Evolutionary conservation across 2,888 invertebrate genomes (phyloP).

Genomic region (Cosmopolites sordidus): DNA sequence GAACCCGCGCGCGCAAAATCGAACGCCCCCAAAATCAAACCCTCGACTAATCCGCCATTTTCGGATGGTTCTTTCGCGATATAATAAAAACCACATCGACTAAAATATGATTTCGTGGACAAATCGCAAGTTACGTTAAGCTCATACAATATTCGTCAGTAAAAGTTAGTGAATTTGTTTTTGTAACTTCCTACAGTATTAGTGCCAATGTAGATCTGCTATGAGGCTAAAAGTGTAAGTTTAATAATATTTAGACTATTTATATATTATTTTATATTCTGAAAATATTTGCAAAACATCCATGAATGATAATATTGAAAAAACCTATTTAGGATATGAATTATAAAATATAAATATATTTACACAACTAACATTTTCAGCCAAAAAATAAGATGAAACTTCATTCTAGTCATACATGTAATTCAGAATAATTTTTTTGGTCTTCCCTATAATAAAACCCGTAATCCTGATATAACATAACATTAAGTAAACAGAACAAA

Average conservation of each 20-base stretch:
- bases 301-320: background rate
- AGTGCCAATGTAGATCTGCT: slow-evolving; percentile 12
- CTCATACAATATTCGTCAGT: too few relatives aligned
- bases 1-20: background rate
- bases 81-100: background rate
- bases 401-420: too few relatives aligned
- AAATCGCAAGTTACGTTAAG: background rate
- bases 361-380: too few relatives aligned
- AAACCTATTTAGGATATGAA: background rate
- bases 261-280: background rate
- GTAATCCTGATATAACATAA: too few relatives aligned
- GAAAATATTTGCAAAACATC: background rate
- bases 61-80: background rate
- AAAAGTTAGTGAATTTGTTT: background rate
- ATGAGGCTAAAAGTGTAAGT: slow-evolving; percentile 26
- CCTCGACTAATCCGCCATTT: background rate
- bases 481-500: background rate
- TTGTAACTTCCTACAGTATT: too few relatives aligned
- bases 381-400: background rate
- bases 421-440: too few relatives aligned
- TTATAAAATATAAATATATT: background rate
- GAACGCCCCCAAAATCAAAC: background rate
- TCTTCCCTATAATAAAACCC: too few relatives aligned
- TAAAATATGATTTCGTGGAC: background rate
- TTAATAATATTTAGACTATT: background rate